These are phyloP conservation scores for Leucoptera coffeella DNA, from an alignment of 2,888 invertebrate species.

Conservation along the genomic window DNA sequence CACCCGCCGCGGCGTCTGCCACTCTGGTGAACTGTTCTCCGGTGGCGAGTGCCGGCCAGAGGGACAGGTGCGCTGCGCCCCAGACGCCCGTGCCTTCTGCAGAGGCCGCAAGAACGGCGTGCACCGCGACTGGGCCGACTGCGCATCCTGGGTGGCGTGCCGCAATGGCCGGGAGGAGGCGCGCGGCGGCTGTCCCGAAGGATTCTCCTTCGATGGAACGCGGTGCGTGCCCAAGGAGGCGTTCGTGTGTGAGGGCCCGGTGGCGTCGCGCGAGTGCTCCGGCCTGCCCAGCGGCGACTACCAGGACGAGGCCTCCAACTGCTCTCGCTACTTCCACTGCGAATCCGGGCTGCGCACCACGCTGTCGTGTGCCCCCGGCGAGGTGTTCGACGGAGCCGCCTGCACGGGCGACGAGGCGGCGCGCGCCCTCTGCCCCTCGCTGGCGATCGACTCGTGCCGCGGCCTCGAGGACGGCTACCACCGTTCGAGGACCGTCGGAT, in stretches of 20 bases:
- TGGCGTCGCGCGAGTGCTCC: conserved; percentile 25
- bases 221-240: conserved; percentile 25
- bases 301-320: conserved; percentile 43
- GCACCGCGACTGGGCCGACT: conserved; percentile 39
- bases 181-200: conserved; percentile 36
- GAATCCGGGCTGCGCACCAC: conserved; percentile 26
- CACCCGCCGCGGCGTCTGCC: conserved; percentile 49
- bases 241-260: conserved; percentile 13
- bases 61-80: conserved; percentile 30
- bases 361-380: conserved; percentile 28
- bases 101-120: conserved; percentile 34
- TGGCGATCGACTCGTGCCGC: conserved; percentile 43
- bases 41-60: conserved; percentile 45
- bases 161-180: conserved; percentile 29
- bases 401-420: conserved; percentile 21
- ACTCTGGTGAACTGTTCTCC: conserved; percentile 42
- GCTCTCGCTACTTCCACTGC: conserved; percentile 47
- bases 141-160: conserved; percentile 45
- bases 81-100: conserved; percentile 34
- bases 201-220: conserved; percentile 43
- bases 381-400: conserved; percentile 35
- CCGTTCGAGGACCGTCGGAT: conserved; percentile 39
- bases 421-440: conserved; percentile 35
- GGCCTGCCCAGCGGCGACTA: conserved; percentile 49
- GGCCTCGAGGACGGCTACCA: conserved; percentile 50